These are phyloP conservation scores for Melinaea marsaeus DNA, from an alignment of 2,888 invertebrate genomes.

Conservation along the genomic window DNA sequence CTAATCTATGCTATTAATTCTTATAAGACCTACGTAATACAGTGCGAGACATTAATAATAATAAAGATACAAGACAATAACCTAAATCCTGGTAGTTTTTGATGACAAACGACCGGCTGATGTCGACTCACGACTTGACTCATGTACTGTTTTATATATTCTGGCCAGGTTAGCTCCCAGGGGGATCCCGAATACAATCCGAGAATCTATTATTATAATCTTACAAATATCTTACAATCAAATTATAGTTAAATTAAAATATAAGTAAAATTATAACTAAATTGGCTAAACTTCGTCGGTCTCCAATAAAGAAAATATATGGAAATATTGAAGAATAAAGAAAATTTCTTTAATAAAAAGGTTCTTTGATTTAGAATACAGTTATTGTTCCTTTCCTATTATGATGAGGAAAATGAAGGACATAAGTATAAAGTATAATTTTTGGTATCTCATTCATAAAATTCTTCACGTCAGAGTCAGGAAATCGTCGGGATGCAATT, in stretches of 20 bases:
- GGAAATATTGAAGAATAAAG: too few species aligned
- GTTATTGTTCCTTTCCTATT: conserved; percentile 8
- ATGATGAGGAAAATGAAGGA: conserved; percentile 18
- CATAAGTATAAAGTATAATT: conserved; percentile 35
- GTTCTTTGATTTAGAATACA: conserved; percentile 5
- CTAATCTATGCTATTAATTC: conserved; percentile 5
- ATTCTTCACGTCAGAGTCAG: conserved; percentile 49
- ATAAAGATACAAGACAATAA: conserved; percentile 24
- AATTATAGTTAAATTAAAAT: too few species aligned
- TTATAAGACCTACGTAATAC: conserved; percentile 6
- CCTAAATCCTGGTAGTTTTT: conserved; percentile 27
- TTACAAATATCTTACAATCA: too few species aligned
- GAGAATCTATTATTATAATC: too few species aligned
- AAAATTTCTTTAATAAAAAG: neutral
- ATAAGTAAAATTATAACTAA: too few species aligned
- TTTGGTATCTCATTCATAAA: conserved; percentile 51
- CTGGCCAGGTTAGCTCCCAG: neutral
- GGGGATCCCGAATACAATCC: too few species aligned
- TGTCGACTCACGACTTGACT: conserved; percentile 40
- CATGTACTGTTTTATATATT: conserved; percentile 22
- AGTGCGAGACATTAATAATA: conserved; percentile 21
- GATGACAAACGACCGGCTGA: conserved; percentile 65
- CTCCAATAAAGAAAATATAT: too few species aligned
- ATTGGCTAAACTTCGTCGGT: too few species aligned
- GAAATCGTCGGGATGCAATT: conserved; percentile 60